Base-by-base conservation (phyloP, 2,797 vertebrate species). In the Gallirallus australis region DNA sequence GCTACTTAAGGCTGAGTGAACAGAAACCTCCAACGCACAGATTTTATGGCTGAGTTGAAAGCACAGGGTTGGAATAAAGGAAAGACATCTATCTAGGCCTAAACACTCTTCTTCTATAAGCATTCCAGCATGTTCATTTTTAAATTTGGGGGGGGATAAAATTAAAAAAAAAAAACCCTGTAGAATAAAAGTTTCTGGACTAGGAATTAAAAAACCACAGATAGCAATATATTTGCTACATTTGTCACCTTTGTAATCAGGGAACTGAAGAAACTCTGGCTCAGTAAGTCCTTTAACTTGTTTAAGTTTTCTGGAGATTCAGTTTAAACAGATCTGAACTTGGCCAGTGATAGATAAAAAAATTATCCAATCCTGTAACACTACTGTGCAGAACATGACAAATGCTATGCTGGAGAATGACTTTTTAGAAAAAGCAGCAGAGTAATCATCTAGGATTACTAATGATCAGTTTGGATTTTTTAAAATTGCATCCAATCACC, bases 21-120 rank as follows among this genome's bases (percentile, higher is more conserved):
- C 0, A 30, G 27, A 85, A 82, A 9, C 4, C 8, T 64, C 52
- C 54, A 61, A 31, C 7, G 31, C 0, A 0, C 3, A 56, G 63
- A 69, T 77, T 81, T 89, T 42, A 60, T 25, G 42, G 9, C 13
- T 0, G 1, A 75, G 31, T 23, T 63, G 47, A 87, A 87, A 87
- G 70, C 19, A 45, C 16, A 68, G 19, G 4, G 21, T 15, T 83
- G 18, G 40, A 86, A 89, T 47, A 54, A 66, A 71, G 7, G 16
- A 35, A 63, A 72, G 30, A 72, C 18, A 33, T 3, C 3, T 30
- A 33, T 4, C 3, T 30, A 63, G 10, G 28, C 19, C 53, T 53
- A 21, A 88, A 12, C 5, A 37, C 39, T 48, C 35, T 23, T 47
- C 13, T 30, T 50, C 59, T 47, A 28, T 37, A 80, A 76, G 50